Percentiles rank a stretch among this genome's conserved stretches.
phyloP scores from a whole-genome alignment of 2,888 invertebrate genomes.

The Aromia moschata region DNA sequence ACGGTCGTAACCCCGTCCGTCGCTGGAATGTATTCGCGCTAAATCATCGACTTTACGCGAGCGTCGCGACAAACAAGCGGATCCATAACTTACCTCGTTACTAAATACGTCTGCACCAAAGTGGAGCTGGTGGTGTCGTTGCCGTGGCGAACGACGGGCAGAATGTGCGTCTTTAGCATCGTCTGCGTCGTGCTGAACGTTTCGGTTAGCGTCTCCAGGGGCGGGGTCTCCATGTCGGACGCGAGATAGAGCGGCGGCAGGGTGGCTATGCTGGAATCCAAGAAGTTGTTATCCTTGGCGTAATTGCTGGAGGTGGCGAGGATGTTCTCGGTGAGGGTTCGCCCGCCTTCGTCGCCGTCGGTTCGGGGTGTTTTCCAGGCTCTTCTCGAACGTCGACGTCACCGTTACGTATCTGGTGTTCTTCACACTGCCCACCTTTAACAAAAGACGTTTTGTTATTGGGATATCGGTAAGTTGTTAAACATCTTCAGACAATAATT shows the following conservation, averaged over 20 bases:
- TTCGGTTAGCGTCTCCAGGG: conserved; percentile 87
- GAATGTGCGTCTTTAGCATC: conserved; percentile 86
- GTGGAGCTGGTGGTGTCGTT: conserved; percentile 82
- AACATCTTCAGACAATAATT: too few relatives aligned
- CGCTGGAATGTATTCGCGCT: too few relatives aligned
- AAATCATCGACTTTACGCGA: too few relatives aligned
- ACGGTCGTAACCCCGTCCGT: too few relatives aligned
- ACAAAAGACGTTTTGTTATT: too few relatives aligned
- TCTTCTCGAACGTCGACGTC: conserved; percentile 85
- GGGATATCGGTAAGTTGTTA: too few relatives aligned
- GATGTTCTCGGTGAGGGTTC: conserved; percentile 88
- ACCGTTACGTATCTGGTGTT: conserved; percentile 89
- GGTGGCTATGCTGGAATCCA: conserved; percentile 84
- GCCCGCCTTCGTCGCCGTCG: conserved; percentile 68
- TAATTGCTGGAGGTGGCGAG: conserved; percentile 79
- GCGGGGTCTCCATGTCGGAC: conserved; percentile 83
- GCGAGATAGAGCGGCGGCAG: conserved; percentile 81
- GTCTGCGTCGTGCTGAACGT: conserved; percentile 92
- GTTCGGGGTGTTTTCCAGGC: conserved; percentile 71
- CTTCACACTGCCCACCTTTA: conserved; percentile 84
- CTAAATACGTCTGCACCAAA: conserved; percentile 87
- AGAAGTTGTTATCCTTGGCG: conserved; percentile 72
- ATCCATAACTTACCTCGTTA: conserved; percentile 69
- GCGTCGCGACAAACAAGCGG: background rate
- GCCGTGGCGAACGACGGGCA: conserved; percentile 81